These are phyloP conservation scores for Thomomys bottae DNA, from an alignment of 2,113 vertebrate genomes.

Conservation along the genomic window DNA sequence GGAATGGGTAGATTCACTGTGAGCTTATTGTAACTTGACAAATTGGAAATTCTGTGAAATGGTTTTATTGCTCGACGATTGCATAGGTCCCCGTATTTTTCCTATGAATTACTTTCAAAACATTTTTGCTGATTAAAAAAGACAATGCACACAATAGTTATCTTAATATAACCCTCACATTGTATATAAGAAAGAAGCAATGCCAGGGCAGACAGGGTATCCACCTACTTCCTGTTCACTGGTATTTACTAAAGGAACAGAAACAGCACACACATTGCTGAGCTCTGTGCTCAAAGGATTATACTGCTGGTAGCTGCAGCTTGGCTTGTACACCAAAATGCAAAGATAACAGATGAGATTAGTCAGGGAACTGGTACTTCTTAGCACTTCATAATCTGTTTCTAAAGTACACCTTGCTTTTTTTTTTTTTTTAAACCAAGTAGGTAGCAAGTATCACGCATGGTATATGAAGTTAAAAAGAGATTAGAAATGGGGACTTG, in stretches of 20 bases:
- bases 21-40: constrained; percentile 29
- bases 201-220: neutral
- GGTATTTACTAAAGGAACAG: neutral
- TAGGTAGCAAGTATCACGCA: neutral
- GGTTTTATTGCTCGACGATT: neutral
- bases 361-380: neutral
- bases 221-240: neutral
- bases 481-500: neutral
- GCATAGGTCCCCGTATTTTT: neutral
- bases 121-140: constrained; percentile 5
- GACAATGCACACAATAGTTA: neutral
- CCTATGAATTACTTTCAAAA: neutral
- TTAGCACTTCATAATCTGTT: neutral
- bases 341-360: constrained; percentile 37
- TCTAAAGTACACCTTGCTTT: neutral
- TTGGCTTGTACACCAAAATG: neutral
- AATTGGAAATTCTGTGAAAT: neutral
- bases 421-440: neutral
- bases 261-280: neutral
- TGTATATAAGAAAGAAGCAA: neutral
- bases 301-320: neutral
- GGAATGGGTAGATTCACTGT: neutral
- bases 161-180: neutral
- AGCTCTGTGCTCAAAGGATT: neutral
- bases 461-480: neutral